Evolutionary conservation across 1,140 invertebrate species (phyloP), one percentile per base, ranked within the genome.

Genomic region (Phymorhynchus buccinoides): DNA sequence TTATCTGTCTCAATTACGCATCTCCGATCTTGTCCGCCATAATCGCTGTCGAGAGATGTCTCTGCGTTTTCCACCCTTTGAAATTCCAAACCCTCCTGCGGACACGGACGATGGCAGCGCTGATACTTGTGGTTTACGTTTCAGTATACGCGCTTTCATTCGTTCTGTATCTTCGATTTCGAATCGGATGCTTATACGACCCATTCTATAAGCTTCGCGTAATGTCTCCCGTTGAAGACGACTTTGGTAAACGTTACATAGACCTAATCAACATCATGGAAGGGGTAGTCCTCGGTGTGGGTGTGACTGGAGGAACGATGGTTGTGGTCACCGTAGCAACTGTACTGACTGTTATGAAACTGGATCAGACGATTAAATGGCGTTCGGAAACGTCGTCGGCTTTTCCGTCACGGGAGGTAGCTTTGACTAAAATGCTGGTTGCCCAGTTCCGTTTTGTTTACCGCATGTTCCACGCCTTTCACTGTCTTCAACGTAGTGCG

Each of bases 1-100:
- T 66, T 9, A 39, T 66, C 6, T 52, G 80, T 9, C 39, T 66
- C 27, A 32, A 18, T n/a, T 81, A 14, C 3, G 35, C 42, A 27
- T 81, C 80, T 39, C 27, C 37, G 30, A 35, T 66, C 35, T 22
- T 81, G 1, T 81, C 80, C n/a, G 80, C 80, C 22, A 81, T 66
- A 12, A 81, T 81, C 80, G 48, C 80, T 4, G 18, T 30, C 14
- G 79, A 80, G 37, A 41, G 79, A 27, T 80, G 79, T 80, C 52
- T 80, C 42, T 80, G 79, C 30, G 48, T 80, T 14, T 22, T 80
- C 44, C 30, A 44, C 42, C 79, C 79, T 14, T 35, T 80, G 1
- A 52, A 56, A 35, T 41, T 44, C 9, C 79, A 80, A n/a, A 56
- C 30, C 7, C 32, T 37, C 0, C 18, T 80, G 7, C 41, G 42